Percentiles rank a stretch among this genome's conserved stretches.
Evolutionary conservation across 2,888 invertebrate species (phyloP).

Genomic region (Chirona hameri): DNA sequence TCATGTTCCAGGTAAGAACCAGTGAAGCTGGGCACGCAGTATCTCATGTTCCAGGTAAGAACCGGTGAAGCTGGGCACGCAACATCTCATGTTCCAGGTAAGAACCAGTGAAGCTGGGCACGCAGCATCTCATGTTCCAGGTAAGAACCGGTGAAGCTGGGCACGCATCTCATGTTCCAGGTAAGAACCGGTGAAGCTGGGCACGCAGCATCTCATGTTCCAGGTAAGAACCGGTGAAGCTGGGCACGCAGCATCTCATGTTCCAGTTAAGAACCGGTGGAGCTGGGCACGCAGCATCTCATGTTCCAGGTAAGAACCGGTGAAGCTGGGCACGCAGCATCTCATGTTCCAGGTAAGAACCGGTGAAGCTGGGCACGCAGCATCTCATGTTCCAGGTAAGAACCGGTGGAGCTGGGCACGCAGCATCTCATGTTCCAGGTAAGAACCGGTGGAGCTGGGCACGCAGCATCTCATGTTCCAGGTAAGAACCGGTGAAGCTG

Average conservation of each 20-base stretch:
- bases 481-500: conserved; percentile 58
- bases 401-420: conserved; percentile 68
- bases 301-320: conserved; percentile 61
- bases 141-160: conserved; percentile 58
- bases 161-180: conserved; percentile 79
- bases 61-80: conserved; percentile 67
- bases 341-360: conserved; percentile 65
- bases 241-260: conserved; percentile 82
- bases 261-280: conserved; percentile 58
- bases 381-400: conserved; percentile 71
- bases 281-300: conserved; percentile 83
- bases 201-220: conserved; percentile 81
- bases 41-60: conserved; percentile 68
- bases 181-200: conserved; percentile 58
- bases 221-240: conserved; percentile 57
- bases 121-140: conserved; percentile 79
- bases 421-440: conserved; percentile 78
- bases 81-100: conserved; percentile 75
- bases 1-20: conserved; percentile 64
- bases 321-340: conserved; percentile 79
- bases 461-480: conserved; percentile 82
- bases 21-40: conserved; percentile 55
- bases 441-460: conserved; percentile 63
- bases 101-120: conserved; percentile 62
- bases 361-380: conserved; percentile 71